phyloP scores from a whole-genome alignment of 2,797 vertebrate genomes.

The Steatocranus sp. region DNA sequence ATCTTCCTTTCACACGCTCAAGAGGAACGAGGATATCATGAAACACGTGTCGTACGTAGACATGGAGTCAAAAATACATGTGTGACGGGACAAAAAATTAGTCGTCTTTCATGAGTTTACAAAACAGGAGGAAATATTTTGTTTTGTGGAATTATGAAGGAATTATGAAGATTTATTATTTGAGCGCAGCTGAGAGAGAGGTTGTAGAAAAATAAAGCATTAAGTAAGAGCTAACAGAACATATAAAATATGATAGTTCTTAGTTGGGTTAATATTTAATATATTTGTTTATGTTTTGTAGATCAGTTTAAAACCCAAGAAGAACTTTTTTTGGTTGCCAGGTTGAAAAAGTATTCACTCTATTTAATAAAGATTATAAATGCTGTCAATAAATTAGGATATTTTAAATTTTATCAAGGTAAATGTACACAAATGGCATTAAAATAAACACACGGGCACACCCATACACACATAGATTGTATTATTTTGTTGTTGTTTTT shows the following conservation, averaged over 20 bases:
- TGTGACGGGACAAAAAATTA: background rate
- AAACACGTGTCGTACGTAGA: conserved; percentile 12
- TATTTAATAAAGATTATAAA: background rate
- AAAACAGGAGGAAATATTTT: background rate
- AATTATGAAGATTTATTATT: background rate
- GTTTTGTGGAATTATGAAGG: background rate
- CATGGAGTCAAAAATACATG: background rate
- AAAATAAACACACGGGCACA: background rate
- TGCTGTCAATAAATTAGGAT: background rate
- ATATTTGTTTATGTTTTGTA: background rate
- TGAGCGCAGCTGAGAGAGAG: background rate
- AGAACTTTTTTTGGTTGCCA: background rate
- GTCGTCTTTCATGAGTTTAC: background rate
- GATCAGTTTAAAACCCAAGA: background rate
- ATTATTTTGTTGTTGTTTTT: background rate
- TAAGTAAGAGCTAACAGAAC: background rate
- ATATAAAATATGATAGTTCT: background rate
- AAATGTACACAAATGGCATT: background rate
- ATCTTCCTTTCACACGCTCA: conserved; percentile 50
- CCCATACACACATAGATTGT: background rate
- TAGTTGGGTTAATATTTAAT: background rate
- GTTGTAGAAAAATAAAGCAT: background rate
- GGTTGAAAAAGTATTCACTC: background rate
- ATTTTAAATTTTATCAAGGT: background rate
- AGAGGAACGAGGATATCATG: conserved; percentile 12